Evolutionary conservation across 2,888 invertebrate species (phyloP), one percentile per base, ranked within the genome.

Genomic region (Linnaemya vulpina): DNA sequence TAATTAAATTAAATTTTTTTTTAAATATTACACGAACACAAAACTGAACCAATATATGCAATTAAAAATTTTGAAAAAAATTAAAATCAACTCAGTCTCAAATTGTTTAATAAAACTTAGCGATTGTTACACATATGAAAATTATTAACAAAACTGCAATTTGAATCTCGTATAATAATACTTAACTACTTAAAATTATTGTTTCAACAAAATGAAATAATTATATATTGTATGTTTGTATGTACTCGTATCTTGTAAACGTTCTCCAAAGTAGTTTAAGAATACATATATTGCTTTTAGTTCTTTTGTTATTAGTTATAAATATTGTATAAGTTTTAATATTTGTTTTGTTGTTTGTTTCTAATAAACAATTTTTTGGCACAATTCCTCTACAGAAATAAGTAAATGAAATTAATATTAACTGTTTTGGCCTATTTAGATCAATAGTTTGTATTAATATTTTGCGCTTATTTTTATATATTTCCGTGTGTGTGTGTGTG

Each of bases 221-320:
- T 40, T 30, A n/a, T n/a, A n/a, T n/a, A n/a, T n/a, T n/a, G n/a
- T 73, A 65, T 85, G 70, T 30, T 70, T 65, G 30, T 30, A n/a
- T n/a, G 51, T 85, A 74, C 25, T 63, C 25, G 53, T 71, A 73
- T 76, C 38, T 86, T 87, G 79, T 87, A 81, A 82, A 87, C 81
- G 78, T 87, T 86, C 79, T 83, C 79, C 76, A 86, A 88, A 83
- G 67, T 74, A 80, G 49, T 74, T 71, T 79, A 58, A 70, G n/a
- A 53, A 81, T 79, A 81, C 75, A 84, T 84, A 75, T 85, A 85
- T 85, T 85, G 85, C 85, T 85, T 84, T 85, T 55, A 85, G 82
- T 85, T 82, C 38, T 68, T 58, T 81, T 62, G 80, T 86, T 83
- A 84, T 81, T 83, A 67, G 68, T 84, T 68, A 58, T 67, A 81